Evolutionary conservation across 2,113 vertebrate genomes (phyloP), one percentile per base, ranked within the genome.

Genomic region (Arenaria interpres): DNA sequence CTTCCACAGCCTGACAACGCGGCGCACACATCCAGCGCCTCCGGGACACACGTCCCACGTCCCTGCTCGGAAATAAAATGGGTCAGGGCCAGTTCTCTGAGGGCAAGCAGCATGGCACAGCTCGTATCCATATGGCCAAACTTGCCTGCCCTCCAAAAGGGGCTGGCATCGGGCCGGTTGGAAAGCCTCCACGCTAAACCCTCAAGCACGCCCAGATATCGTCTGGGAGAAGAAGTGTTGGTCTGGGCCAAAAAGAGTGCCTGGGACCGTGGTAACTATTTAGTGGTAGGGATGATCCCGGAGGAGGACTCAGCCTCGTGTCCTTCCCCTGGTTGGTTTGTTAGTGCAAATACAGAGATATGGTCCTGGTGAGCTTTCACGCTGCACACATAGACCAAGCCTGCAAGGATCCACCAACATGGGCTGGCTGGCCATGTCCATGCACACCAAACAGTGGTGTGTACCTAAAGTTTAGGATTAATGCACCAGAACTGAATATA

Each of bases 21-120:
- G 12, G 41, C 1, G 0, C 68, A 88, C 63, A 22, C 83, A 79
- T 10, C 72, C 88, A 62, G 43, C 1, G 1, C 71, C 93, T 79
- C 35, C 1, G 0, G 82, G 88, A 90, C 69, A 33, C 4, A 3
- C 0, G 1, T 66, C 59, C 85, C 90, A 83, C 1, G 0, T 80
- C 54, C 72, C 72, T 41, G 45, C 57, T 90, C 28, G 59, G 86
- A 90, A 77, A 90, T 32, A 43, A 95, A 92, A 93, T 89, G 96
- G 86, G 95, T 92, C 75, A 88, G 5, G 15, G 95, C 92, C 95
- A 97, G 92, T 92, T 95, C 90, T 95, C 90, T 2, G 35, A 95
- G 90, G 96, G 94, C 90, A 97, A 90, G 93, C 95, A 84, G 83
- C 93, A 46, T 8, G 94, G 90, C 90, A 93, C 79, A 80, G 79